Percentiles rank a stretch among this genome's conserved stretches.
Evolutionary conservation across 2,797 vertebrate species (phyloP).

Genomic region (Lagodon rhomboides): DNA sequence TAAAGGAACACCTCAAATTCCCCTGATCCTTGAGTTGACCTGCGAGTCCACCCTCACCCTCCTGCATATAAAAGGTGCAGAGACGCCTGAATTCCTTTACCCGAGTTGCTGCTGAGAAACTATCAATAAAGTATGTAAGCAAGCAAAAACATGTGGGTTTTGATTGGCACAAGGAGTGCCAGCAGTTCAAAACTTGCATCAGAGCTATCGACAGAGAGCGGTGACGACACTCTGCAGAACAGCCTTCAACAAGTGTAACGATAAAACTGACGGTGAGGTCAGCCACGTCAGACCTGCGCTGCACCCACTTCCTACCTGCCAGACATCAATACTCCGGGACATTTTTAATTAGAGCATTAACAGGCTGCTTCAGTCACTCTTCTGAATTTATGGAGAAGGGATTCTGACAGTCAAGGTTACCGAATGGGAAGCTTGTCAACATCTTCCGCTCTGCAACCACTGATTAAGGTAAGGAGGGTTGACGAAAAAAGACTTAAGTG

Average conservation of each 20-base stretch:
- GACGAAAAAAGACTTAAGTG: neutral
- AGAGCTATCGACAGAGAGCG: neutral
- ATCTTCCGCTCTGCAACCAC: neutral
- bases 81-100: conserved; percentile 31
- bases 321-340: conserved; percentile 5
- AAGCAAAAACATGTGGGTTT: conserved; percentile 48
- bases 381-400: conserved; percentile 2
- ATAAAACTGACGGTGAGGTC: neutral
- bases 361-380: neutral
- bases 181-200: conserved; percentile 38
- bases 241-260: neutral
- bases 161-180: conserved; percentile 37
- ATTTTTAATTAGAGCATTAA: conserved; percentile 30
- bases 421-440: neutral
- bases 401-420: conserved; percentile 15
- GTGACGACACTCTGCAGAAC: neutral
- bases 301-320: neutral
- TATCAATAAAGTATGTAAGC: conserved; percentile 54
- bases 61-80: neutral
- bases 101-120: conserved; percentile 25
- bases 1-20: neutral
- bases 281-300: conserved; percentile 4
- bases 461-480: neutral
- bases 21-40: neutral
- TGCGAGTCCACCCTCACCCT: neutral